phyloP scores from a whole-genome alignment of 2,888 invertebrate genomes.

The Ceraclea dissimilis region DNA sequence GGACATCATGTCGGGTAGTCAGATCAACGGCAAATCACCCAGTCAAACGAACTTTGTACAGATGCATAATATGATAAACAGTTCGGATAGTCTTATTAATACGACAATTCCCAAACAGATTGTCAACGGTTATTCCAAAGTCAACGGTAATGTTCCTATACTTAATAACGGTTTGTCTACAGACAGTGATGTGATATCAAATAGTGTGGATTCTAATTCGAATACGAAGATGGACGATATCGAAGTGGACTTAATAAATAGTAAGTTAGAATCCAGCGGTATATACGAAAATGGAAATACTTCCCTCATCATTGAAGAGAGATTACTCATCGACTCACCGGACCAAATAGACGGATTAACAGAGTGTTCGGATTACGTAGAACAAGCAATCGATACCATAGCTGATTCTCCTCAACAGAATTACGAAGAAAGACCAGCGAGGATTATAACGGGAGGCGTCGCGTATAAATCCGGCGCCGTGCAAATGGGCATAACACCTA shows the following conservation, averaged over 20 bases:
- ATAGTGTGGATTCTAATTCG: slow-evolving; percentile 19
- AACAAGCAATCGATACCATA: slow-evolving; percentile 21
- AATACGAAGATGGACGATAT: slow-evolving; percentile 28
- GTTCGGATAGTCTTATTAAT: slow-evolving; percentile 20
- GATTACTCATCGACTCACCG: slow-evolving; percentile 25
- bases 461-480: slow-evolving; percentile 13
- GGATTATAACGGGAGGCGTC: slow-evolving; percentile 12
- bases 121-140: slow-evolving; percentile 25
- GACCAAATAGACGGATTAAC: slow-evolving; percentile 29
- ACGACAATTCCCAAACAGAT: slow-evolving; percentile 23
- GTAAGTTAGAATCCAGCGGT: slow-evolving; percentile 13
- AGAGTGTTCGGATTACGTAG: slow-evolving; percentile 19
- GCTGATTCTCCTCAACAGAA: slow-evolving; percentile 12
- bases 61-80: slow-evolving; percentile 21
- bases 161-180: slow-evolving; percentile 11
- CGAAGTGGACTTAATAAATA: slow-evolving; percentile 21
- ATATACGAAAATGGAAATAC: slow-evolving; percentile 24
- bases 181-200: background rate
- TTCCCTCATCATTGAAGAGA: slow-evolving; percentile 17
- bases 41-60: slow-evolving; percentile 17
- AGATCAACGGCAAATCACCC: slow-evolving; percentile 8
- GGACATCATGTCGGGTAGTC: slow-evolving; percentile 21
- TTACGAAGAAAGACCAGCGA: slow-evolving; percentile 18
- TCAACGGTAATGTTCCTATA: slow-evolving; percentile 25
- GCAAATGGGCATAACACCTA: slow-evolving; percentile 15